Base-by-base conservation (phyloP, 2,888 invertebrate genomes). In the Ormyrus labotus region DNA sequence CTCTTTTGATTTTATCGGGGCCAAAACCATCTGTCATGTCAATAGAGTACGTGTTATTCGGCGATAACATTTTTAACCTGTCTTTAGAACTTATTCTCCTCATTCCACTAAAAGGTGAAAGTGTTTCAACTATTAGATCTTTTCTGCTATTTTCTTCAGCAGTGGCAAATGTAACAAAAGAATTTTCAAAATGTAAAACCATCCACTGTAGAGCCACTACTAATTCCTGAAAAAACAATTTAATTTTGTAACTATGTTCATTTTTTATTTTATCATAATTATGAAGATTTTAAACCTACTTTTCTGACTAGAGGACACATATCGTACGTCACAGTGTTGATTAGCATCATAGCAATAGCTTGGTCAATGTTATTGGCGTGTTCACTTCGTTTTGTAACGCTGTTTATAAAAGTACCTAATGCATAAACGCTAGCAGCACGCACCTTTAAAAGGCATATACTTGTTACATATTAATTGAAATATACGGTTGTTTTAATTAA, bases 361-460 rank as follows among this genome's bases (percentile, higher is more conserved):
- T 98, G 97, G 92, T 98, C 98, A 81, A 98, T 96, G 88, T 96
- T 96, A 91, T 96, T 97, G 63, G 98, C 97, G 91, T 99, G 98
- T 88, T 98, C 97, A 70, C 96, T 95, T 85, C 98, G 94, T 88
- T 96, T 95, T 48, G 93, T 93, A 61, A 95, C 95, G 55, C 96
- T 96, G 89, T 96, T 96, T 86, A 98, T 95, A 91, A 98, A 98
- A 45, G 98, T 96, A 83, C 99, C 99, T 82, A 99, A 92, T 11
- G 99, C 99, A 92, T 95, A 98, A 6, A 98, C 98, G 65, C 97
- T 96, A 1, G 98, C 96, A 10, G 98, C 98, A 80, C 99, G 93
- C 67, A 96, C 96, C 95, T 95, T 63, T 63, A 34, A 11, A 19
- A 70, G 11, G 47, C n/a, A 8, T 55, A 61, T 58, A 34, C 34